Evolutionary conservation across 1,140 invertebrate species (phyloP).

Genomic region (Sminthurinus signatus): DNA sequence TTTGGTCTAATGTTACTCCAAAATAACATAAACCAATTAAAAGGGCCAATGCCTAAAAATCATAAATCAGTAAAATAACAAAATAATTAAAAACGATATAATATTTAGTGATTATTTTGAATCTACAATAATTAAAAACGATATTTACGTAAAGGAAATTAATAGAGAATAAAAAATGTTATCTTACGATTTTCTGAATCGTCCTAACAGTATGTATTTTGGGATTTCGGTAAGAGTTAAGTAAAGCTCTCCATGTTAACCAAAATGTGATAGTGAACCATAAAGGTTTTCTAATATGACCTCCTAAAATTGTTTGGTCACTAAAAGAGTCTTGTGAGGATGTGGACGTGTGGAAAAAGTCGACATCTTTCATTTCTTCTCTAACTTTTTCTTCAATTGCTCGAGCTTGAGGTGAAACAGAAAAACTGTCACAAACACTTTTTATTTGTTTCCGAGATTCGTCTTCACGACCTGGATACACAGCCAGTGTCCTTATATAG

Average conservation of each 20-base stretch:
- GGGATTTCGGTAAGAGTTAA: conserved; percentile 64
- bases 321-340: conserved; percentile 12
- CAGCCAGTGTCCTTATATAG: conserved; percentile 57
- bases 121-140: background rate
- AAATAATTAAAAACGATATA: background rate
- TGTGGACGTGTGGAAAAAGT: background rate
- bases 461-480: conserved; percentile 52
- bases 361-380: conserved; percentile 4
- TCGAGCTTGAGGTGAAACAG: conserved; percentile 65
- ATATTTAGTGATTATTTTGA: background rate
- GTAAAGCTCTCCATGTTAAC: conserved; percentile 60
- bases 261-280: conserved; percentile 62
- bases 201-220: conserved; percentile 61
- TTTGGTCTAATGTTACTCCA: conserved; percentile 45
- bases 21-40: conserved; percentile 71
- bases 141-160: background rate
- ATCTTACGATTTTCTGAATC: conserved; percentile 67
- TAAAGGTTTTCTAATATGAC: conserved; percentile 47
- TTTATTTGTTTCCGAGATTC: conserved; percentile 56
- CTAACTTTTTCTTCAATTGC: conserved; percentile 50
- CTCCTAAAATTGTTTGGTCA: conserved; percentile 15
- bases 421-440: conserved; percentile 68
- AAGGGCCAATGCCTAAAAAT: conserved; percentile 52
- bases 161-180: no score
- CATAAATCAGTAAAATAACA: background rate